Base-by-base conservation (phyloP, 1,140 invertebrate species). In the Lordiphosa collinella region DNA sequence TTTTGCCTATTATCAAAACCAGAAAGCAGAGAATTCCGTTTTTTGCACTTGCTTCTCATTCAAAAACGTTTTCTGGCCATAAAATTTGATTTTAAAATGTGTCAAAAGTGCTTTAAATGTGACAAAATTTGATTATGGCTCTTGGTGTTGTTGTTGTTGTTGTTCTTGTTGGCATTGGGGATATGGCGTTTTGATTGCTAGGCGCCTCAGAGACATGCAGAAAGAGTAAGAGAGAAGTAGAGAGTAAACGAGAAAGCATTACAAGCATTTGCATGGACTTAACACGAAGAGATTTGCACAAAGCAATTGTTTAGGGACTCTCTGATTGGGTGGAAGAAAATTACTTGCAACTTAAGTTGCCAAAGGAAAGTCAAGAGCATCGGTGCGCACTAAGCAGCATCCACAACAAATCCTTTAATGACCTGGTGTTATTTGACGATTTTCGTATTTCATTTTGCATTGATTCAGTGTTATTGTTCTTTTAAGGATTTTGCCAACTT, bases 51-150 rank as follows among this genome's bases (percentile, higher is more conserved):
- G 34, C 32, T 16, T 48, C 46, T 76, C 65, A 66, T 70, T 52
- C 55, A 36, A 29, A 38, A 59, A 46, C 66, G 49, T 66, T 75
- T 57, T 37, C 38, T 65, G 65, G 65, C 56, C 70, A 80, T 79
- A 59, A 79, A 80, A 80, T 80, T 58, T 66, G 65, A 79, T 80
- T 79, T 79, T 80, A 74, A 79, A 74, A 79, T 79, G 75, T 79
- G 75, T 74, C 75, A 80, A 79, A 74, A 74, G 75, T 66, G 60
- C 69, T 74, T 80, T 80, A 80, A 80, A 66, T 80, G 75, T 62
- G 69, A 50, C 69, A 56, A 64, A 70, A 79, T 79, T 80, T 71
- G 61, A 70, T 72, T 82, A 68, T 50, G 53, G 38, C 36, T 35
- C 25, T 41, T 53, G n/a, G 44, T 65, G 13, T 32, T 29, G 10